These are phyloP conservation scores for Neopipo cinnamomea DNA, from an alignment of 2,113 vertebrate species.

Conservation along the genomic window DNA sequence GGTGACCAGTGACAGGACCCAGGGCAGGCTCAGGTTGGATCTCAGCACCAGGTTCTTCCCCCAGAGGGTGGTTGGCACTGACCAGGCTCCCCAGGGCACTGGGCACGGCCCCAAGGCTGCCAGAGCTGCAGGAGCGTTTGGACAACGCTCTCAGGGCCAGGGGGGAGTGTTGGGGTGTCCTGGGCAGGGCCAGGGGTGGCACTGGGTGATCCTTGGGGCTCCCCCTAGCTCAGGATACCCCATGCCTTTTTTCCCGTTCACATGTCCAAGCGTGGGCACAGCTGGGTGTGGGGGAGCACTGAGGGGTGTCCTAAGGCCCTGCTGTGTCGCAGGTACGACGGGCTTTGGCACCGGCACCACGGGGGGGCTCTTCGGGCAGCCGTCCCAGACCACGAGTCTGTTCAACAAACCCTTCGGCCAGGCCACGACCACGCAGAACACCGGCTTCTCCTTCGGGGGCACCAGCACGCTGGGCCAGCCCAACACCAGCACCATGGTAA, in stretches of 20 bases:
- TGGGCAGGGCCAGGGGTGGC: not conserved
- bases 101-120: not conserved
- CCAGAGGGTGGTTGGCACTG: not conserved
- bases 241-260: not conserved
- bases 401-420: conserved; percentile 91
- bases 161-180: accelerated
- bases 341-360: conserved; percentile 82
- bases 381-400: conserved; percentile 75
- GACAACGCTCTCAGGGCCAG: not conserved
- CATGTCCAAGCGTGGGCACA: accelerated
- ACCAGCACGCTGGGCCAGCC: conserved; percentile 86
- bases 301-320: not conserved
- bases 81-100: not conserved
- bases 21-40: accelerated
- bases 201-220: accelerated
- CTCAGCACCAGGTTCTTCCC: not conserved
- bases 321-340: conserved; percentile 65
- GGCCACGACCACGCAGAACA: conserved; percentile 84
- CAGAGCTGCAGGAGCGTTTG: not conserved
- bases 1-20: accelerated
- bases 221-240: accelerated
- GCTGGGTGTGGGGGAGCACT: not conserved
- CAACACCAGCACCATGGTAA: conserved; percentile 89
- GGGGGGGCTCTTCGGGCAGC: conserved; percentile 84
- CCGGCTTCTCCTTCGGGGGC: conserved; percentile 88